Conservation (phyloP, 2,797 vertebrate genomes). For the Sorex maritimensis region DNA sequence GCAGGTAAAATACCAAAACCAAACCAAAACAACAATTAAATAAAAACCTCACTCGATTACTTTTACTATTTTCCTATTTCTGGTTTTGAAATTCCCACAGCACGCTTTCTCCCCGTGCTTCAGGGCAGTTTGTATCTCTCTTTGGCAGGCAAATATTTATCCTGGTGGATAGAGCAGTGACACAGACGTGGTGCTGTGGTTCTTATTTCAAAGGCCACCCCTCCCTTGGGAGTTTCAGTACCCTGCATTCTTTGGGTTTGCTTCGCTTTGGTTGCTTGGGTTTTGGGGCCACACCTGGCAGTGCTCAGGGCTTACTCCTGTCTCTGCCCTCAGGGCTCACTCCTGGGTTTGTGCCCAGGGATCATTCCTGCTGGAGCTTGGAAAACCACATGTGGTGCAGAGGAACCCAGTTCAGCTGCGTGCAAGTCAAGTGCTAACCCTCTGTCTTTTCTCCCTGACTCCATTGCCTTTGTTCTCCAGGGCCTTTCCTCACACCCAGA, state of each 20-base stretch:
- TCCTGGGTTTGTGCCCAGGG: too few relatives aligned
- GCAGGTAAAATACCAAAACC: not conserved
- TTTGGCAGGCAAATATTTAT: conserved; percentile 45
- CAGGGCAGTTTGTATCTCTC: not conserved
- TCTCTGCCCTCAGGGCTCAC: too few relatives aligned
- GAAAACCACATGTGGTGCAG: too few relatives aligned
- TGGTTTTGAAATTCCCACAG: conserved; percentile 38
- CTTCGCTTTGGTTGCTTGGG: not conserved
- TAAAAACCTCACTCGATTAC: not conserved
- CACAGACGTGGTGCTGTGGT: rapidly evolving
- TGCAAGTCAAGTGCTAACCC: not conserved
- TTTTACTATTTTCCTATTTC: conserved; percentile 17
- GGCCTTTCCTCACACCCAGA: not conserved
- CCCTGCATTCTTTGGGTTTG: not conserved
- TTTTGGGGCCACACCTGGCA: not conserved
- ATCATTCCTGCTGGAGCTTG: not conserved
- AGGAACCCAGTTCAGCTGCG: not conserved
- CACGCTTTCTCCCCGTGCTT: not conserved
- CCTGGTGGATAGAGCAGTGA: not conserved
- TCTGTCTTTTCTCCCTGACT: not conserved
- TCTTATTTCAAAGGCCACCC: not conserved
- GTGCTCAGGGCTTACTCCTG: not conserved
- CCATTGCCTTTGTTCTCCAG: not conserved
- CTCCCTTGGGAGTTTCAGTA: not conserved
- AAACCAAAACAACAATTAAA: not conserved